These are phyloP conservation scores for Galerucella pusilla DNA, from an alignment of 2,888 invertebrate species.

Conservation along the genomic window DNA sequence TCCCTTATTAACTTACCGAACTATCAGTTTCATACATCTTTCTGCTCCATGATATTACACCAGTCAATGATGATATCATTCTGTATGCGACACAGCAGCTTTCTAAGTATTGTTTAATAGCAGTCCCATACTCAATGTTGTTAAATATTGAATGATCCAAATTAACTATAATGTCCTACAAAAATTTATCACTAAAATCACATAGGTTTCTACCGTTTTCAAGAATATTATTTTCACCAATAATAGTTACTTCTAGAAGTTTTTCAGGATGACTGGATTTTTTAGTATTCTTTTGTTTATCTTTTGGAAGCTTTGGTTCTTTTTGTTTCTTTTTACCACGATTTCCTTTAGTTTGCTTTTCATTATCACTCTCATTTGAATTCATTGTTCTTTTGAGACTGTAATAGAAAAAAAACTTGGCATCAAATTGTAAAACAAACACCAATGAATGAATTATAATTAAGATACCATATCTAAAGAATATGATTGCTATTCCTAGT, in stretches of 20 bases:
- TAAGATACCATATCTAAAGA: too few species aligned
- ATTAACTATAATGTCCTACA: constrained; percentile 57
- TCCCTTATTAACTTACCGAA: constrained; percentile 40
- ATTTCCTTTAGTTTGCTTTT: not conserved
- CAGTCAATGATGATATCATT: constrained; percentile 57
- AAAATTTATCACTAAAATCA: constrained; percentile 26
- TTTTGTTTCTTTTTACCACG: not conserved
- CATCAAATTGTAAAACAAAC: not conserved
- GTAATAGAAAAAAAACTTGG: not conserved
- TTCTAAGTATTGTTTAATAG: constrained; percentile 56
- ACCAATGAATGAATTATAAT: too few species aligned
- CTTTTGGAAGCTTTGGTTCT: constrained; percentile 43
- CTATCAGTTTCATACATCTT: constrained; percentile 50
- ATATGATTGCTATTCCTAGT: too few species aligned
- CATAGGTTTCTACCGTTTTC: constrained; percentile 10
- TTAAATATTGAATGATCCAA: constrained; percentile 55
- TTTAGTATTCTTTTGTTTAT: constrained; percentile 31
- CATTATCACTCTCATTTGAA: not conserved
- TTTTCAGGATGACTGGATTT: constrained; percentile 51
- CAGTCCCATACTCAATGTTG: constrained; percentile 51
- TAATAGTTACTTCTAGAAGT: constrained; percentile 54
- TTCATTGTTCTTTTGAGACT: not conserved
- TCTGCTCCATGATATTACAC: constrained; percentile 65
- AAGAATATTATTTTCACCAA: too few species aligned
- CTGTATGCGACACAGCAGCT: constrained; percentile 56